Evolutionary conservation across 2,797 vertebrate species (phyloP).

Genomic region (Thripadectes ignobilis): DNA sequence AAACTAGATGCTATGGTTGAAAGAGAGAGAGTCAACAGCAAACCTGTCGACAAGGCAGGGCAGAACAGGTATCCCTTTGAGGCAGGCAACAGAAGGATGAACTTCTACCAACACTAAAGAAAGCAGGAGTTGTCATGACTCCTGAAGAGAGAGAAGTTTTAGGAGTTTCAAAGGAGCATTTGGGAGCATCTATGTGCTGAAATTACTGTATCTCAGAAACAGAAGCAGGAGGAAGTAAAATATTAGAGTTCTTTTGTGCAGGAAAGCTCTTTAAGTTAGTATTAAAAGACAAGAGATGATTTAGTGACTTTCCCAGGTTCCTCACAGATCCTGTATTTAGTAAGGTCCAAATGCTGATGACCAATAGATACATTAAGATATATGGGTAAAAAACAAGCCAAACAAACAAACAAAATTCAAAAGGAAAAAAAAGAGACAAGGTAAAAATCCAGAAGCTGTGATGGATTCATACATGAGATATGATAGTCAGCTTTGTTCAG

Average conservation of each 20-base stretch:
- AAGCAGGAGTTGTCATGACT: neutral
- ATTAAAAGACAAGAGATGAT: neutral
- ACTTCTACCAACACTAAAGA: neutral
- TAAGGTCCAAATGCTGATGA: neutral
- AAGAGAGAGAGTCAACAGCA: neutral
- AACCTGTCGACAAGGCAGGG: neutral
- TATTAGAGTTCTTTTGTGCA: neutral
- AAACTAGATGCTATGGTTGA: neutral
- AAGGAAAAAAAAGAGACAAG: neutral
- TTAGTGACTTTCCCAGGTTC: neutral
- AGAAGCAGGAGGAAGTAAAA: neutral
- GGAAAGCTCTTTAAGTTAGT: neutral
- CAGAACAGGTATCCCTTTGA: neutral
- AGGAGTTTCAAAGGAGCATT: neutral
- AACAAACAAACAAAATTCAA: no score
- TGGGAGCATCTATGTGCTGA: neutral
- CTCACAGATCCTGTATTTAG: neutral
- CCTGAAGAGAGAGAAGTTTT: neutral
- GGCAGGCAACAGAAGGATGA: neutral
- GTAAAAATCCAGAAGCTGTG: neutral
- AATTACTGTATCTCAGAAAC: neutral
- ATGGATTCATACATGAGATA: neutral
- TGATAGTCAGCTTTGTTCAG: neutral
- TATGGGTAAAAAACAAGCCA: neutral
- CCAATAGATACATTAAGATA: neutral